Evolutionary conservation across 2,113 vertebrate genomes (phyloP), one percentile per base, ranked within the genome.

Genomic region (Xiphophorus hellerii): DNA sequence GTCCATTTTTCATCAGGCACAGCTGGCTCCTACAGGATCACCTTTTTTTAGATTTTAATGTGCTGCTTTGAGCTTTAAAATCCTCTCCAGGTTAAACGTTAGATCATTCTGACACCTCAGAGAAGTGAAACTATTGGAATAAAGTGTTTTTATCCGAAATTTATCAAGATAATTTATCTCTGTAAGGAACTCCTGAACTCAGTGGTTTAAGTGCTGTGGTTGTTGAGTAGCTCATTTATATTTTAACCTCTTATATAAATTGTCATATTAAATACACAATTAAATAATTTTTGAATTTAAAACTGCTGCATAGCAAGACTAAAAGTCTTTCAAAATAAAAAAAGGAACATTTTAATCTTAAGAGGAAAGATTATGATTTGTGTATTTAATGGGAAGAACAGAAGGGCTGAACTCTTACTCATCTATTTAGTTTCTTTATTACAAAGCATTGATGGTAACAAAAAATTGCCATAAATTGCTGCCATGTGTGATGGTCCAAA

Each of bases 121-220:
- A 94, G 91, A 93, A 93, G 87, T 92, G 84, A 90, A 93, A 93
- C 92, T 92, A 92, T 92, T 94, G 93, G 88, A 93, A 92, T 94
- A 93, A 95, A 95, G 93, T 93, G 93, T 93, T 93, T 94, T 95
- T 94, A 94, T 94, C 92, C 92, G 88, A 92, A 88, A 90, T 94
- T 90, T 93, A 94, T 95, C 93, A 94, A 90, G 89, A 92, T 95
- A 93, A 95, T 94, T 94, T 93, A 94, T 94, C 91, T 92, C 91
- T 93, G 92, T 93, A 92, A 93, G 86, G 84, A 69, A 58, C 77
- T 64, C 80, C 76, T 84, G n/a, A n/a, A 83, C 79, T 84, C 76
- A 70, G 89, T 87, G 78, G 83, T 78, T 87, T 86, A 65, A 67
- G 76, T 70, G 76, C 66, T 61, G 77, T 68, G 66, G 76, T 67